These are phyloP conservation scores for Callipepla squamata DNA, from an alignment of 2,113 vertebrate species.

Conservation along the genomic window DNA sequence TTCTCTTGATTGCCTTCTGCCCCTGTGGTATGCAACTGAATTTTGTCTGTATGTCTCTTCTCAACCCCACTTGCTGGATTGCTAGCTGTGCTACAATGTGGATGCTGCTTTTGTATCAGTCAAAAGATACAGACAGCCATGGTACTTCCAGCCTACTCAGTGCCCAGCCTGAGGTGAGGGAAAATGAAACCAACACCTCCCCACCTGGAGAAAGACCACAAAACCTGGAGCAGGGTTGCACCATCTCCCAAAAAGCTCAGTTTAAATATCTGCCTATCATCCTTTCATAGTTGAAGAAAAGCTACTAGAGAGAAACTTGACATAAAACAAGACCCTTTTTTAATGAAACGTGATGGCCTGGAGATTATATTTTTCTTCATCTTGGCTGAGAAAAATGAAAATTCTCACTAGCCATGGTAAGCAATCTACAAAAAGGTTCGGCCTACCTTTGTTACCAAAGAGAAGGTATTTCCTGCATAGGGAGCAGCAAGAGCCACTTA, in stretches of 20 bases:
- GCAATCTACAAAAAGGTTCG: neutral
- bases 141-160: neutral
- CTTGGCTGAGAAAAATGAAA: neutral
- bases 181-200: neutral
- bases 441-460: neutral
- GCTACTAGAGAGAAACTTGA: neutral
- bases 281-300: neutral
- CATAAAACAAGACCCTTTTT: neutral
- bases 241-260: neutral
- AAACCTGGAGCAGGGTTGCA: neutral
- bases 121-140: neutral
- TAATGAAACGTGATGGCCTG: neutral
- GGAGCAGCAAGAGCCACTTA: neutral
- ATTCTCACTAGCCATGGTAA: no score
- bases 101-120: slow-evolving; percentile 1
- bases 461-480: slow-evolving; percentile 7
- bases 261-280: neutral
- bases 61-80: neutral
- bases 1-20: neutral
- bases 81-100: neutral
- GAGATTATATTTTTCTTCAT: neutral
- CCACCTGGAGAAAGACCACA: neutral
- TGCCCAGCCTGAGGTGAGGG: neutral
- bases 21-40: neutral
- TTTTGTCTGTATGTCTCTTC: slow-evolving; percentile 3